Evolutionary conservation across 2,797 vertebrate genomes (phyloP).

Genomic region (Kryptolebias ocellatus): DNA sequence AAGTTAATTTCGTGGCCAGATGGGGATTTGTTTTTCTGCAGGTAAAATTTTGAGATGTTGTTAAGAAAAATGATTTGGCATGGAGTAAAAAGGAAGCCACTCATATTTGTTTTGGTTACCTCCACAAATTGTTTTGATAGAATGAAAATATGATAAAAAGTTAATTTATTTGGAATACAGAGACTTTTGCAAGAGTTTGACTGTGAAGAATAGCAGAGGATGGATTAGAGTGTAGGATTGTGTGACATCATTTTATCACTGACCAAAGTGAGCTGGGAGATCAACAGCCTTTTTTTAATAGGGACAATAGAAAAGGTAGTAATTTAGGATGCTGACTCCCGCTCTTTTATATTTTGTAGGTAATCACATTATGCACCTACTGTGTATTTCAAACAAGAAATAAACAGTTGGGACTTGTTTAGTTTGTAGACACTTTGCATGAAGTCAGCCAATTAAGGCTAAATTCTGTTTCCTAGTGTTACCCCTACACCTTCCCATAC

Average conservation of each 20-base stretch:
- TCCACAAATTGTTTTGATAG: slow-evolving; percentile 22
- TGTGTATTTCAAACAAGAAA: too few relatives aligned
- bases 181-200: slow-evolving; percentile 36
- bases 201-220: slow-evolving; percentile 46
- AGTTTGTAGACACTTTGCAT: too few relatives aligned
- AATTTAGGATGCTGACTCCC: too few relatives aligned
- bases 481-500: too few relatives aligned
- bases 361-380: too few relatives aligned
- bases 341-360: too few relatives aligned
- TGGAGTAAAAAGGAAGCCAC: slow-evolving; percentile 2
- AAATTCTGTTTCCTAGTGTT: too few relatives aligned
- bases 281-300: too few relatives aligned
- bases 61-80: neutral
- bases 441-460: too few relatives aligned
- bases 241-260: neutral
- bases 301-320: too few relatives aligned
- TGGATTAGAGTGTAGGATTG: too few relatives aligned
- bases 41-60: slow-evolving; percentile 14
- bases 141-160: slow-evolving; percentile 36
- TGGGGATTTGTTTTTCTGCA: slow-evolving; percentile 15
- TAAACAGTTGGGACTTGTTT: too few relatives aligned
- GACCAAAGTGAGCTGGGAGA: neutral
- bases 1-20: slow-evolving; percentile 28
- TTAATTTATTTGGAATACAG: neutral
- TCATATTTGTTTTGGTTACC: slow-evolving; percentile 11